Percentiles rank a stretch among this genome's conserved stretches.
phyloP scores from a whole-genome alignment of 2,888 invertebrate genomes.

The Nephrotoma appendiculata region DNA sequence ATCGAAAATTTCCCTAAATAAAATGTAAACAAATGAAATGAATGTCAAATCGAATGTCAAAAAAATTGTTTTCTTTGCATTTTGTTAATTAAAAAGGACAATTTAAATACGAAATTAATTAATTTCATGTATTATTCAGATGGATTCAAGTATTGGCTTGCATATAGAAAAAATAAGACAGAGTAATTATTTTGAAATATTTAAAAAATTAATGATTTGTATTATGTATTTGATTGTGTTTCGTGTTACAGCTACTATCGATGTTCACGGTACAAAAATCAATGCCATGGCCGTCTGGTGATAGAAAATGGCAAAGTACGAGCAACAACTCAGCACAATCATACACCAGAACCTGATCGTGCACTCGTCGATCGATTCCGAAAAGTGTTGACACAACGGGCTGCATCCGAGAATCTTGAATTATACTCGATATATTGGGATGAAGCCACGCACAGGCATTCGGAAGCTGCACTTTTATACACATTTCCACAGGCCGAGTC shows the following conservation, averaged over 20 bases:
- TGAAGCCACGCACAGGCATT: slow-evolving; percentile 18
- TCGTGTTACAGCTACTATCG: slow-evolving; percentile 18
- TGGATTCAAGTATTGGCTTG: slow-evolving; percentile 20
- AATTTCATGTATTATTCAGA: slow-evolving; percentile 13
- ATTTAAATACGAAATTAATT: not conserved
- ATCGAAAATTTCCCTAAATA: not conserved
- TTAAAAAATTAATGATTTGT: not conserved
- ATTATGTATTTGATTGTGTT: not conserved
- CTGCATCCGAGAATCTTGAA: slow-evolving; percentile 16
- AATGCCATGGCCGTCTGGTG: slow-evolving; percentile 17
- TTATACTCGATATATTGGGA: slow-evolving; percentile 19
- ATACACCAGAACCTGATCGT: slow-evolving; percentile 17
- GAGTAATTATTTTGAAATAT: slow-evolving; percentile 12
- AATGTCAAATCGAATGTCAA: not conserved
- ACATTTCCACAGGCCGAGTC: slow-evolving; percentile 18
- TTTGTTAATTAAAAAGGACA: not conserved
- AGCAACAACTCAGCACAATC: slow-evolving; percentile 17
- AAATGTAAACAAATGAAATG: not conserved
- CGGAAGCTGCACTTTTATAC: slow-evolving; percentile 19
- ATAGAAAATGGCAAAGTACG: slow-evolving; percentile 16
- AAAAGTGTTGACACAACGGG: slow-evolving; percentile 18
- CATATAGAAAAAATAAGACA: slow-evolving; percentile 17
- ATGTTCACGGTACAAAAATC: slow-evolving; percentile 17
- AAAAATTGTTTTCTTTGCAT: not conserved
- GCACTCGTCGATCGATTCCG: slow-evolving; percentile 18